Evolutionary conservation across 2,113 vertebrate genomes (phyloP).

Genomic region (Oryzias curvinotus): DNA sequence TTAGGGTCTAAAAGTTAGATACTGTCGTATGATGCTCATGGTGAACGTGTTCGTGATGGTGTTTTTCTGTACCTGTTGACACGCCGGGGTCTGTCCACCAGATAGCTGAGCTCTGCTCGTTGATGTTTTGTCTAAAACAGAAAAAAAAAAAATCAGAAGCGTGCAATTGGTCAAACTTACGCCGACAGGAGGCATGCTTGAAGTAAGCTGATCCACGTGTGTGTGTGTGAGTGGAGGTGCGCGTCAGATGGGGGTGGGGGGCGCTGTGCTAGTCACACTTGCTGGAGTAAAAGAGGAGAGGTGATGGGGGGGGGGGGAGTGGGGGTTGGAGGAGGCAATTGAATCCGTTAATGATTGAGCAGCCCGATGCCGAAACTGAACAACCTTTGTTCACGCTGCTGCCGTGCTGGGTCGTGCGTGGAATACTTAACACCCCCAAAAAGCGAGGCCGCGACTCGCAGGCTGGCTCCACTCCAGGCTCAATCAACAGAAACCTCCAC

Average conservation of each 20-base stretch:
- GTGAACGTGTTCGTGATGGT: slow-evolving; percentile 1
- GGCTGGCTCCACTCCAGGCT: slow-evolving; percentile 53
- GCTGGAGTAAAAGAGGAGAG: slow-evolving; percentile 24
- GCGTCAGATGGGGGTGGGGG: neutral
- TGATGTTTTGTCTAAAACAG: slow-evolving; percentile 94
- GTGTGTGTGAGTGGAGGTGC: slow-evolving; percentile 8
- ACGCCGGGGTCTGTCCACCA: slow-evolving; percentile 97
- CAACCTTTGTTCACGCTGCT: slow-evolving; percentile 71
- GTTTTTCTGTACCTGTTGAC: slow-evolving; percentile 91
- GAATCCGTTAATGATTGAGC: slow-evolving; percentile 77
- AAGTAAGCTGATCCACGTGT: neutral
- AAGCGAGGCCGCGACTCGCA: slow-evolving; percentile 53
- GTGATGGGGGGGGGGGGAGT: slow-evolving; percentile 44
- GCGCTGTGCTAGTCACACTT: no score
- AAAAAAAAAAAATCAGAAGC: slow-evolving; percentile 40
- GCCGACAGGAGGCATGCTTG: neutral
- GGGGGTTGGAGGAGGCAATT: slow-evolving; percentile 63
- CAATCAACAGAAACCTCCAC: slow-evolving; percentile 49
- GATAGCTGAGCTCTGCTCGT: slow-evolving; percentile 95
- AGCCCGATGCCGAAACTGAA: slow-evolving; percentile 69
- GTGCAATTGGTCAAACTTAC: slow-evolving; percentile 16
- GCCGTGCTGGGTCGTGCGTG: slow-evolving; percentile 72
- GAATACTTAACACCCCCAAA: slow-evolving; percentile 75
- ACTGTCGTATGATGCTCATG: slow-evolving; percentile 43
- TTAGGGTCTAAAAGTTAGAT: slow-evolving; percentile 37